phyloP scores from a whole-genome alignment of 2,113 vertebrate genomes.

The Tragelaphus imberbis region DNA sequence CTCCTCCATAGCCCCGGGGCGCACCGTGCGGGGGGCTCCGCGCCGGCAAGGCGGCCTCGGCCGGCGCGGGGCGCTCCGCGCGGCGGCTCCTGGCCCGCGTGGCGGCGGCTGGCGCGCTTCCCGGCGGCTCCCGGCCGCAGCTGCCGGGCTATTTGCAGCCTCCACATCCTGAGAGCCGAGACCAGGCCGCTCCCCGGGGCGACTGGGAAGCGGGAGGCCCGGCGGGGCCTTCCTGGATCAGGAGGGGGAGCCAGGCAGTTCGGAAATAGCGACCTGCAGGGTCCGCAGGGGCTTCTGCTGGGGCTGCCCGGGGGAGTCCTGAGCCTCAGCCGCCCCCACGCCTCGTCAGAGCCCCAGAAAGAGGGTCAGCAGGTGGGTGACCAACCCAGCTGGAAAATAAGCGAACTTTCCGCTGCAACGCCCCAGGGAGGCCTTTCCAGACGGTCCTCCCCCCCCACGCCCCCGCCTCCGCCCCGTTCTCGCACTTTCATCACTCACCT shows the following conservation, averaged over 20 bases:
- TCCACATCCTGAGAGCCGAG: slow-evolving; percentile 52
- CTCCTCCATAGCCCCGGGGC: not conserved
- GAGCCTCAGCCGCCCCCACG: not conserved
- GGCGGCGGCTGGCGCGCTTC: slow-evolving; percentile 43
- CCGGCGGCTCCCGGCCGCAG: slow-evolving; percentile 33
- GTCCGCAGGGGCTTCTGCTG: not conserved
- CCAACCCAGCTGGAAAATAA: not conserved
- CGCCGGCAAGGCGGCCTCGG: not conserved
- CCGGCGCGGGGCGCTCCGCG: not conserved
- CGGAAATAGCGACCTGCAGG: not conserved
- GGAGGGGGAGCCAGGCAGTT: not conserved
- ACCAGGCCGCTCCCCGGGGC: not conserved
- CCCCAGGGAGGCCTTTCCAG: not conserved
- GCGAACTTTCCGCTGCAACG: not conserved
- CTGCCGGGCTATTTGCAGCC: slow-evolving; percentile 46
- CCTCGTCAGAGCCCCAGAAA: not conserved
- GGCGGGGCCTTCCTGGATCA: not conserved
- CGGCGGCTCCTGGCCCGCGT: not conserved
- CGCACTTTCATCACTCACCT: not conserved
- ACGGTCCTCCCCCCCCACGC: not conserved
- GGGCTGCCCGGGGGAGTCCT: not conserved
- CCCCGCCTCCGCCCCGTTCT: not conserved
- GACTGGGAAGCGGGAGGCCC: not conserved
- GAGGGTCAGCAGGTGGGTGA: not conserved
- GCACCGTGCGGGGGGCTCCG: not conserved